Percentiles rank a stretch among this genome's conserved stretches.
These are phyloP conservation scores for Batillaria attramentaria DNA, from an alignment of 1,140 invertebrate species.

Conservation along the genomic window DNA sequence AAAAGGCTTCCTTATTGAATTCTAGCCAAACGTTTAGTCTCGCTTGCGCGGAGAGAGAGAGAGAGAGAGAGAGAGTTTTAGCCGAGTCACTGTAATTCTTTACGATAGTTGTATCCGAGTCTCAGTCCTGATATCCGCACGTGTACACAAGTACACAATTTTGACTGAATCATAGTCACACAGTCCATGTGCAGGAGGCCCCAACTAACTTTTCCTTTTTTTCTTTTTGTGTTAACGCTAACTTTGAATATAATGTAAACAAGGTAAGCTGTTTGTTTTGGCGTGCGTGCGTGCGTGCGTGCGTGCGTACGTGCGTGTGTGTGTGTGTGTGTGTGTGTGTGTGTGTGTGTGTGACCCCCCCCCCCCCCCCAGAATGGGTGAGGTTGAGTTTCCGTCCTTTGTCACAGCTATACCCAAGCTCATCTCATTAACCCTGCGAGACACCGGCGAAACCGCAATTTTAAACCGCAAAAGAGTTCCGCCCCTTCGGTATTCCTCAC, in stretches of 20 bases:
- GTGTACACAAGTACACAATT: no score
- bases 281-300: slow-evolving; percentile 1
- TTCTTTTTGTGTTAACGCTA: neutral
- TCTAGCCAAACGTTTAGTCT: no score
- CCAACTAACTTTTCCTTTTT: neutral
- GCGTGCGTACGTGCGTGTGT: neutral
- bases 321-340: neutral
- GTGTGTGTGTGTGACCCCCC: neutral
- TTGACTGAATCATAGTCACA: neutral
- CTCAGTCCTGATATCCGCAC: neutral
- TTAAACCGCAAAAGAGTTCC: no score
- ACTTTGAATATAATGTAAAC: neutral
- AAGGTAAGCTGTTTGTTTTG: no score
- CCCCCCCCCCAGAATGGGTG: no score
- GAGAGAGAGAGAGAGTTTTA: no score
- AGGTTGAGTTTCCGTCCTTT: neutral
- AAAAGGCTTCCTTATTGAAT: no score
- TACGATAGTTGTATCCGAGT: neutral
- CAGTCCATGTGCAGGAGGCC: neutral
- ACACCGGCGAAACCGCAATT: neutral
- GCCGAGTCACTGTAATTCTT: no score
- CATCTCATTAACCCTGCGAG: neutral
- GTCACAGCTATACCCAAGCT: no score
- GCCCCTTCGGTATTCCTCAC: neutral
- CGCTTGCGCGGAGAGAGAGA: no score